phyloP scores from a whole-genome alignment of 37 sponge, comb jelly and placozoan species.

The Petrosia ficiformis region DNA sequence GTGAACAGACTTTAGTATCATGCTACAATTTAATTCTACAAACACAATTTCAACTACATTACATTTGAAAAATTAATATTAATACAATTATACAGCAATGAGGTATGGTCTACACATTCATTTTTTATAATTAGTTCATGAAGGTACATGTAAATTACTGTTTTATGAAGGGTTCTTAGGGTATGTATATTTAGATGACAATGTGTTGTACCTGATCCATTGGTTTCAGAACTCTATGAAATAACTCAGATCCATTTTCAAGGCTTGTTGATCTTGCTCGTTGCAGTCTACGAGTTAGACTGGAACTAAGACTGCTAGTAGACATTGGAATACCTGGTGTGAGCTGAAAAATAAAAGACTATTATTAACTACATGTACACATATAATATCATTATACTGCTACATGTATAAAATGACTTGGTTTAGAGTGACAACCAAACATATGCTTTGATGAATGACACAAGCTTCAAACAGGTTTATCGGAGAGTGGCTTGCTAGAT shows the following conservation, averaged over 20 bases:
- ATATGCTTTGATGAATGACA: not conserved
- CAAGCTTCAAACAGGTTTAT: too few species aligned
- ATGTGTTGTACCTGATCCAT: conserved; percentile 30
- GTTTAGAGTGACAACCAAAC: conserved; percentile 20
- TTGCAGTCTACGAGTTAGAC: conserved; percentile 31
- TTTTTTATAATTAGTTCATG: too few species aligned
- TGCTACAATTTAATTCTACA: too few species aligned
- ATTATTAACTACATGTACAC: not conserved
- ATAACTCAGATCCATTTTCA: conserved; percentile 36
- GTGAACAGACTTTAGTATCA: too few species aligned
- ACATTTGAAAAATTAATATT: conserved; percentile 4
- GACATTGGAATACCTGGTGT: too few species aligned
- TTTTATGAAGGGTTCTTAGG: not conserved
- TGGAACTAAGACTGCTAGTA: conserved; percentile 10
- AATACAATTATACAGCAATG: not conserved
- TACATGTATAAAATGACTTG: not conserved
- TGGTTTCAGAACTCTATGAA: conserved; percentile 36
- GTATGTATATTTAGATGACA: not conserved
- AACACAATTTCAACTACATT: not conserved
- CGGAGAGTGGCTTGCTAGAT: too few species aligned
- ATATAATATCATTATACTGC: not conserved
- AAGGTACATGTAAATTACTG: not conserved
- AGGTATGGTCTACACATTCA: too few species aligned
- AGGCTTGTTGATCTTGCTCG: conserved; percentile 46
- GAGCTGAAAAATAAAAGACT: not conserved